Evolutionary conservation across 2,888 invertebrate genomes (phyloP).

Genomic region (Metellina segmentata): DNA sequence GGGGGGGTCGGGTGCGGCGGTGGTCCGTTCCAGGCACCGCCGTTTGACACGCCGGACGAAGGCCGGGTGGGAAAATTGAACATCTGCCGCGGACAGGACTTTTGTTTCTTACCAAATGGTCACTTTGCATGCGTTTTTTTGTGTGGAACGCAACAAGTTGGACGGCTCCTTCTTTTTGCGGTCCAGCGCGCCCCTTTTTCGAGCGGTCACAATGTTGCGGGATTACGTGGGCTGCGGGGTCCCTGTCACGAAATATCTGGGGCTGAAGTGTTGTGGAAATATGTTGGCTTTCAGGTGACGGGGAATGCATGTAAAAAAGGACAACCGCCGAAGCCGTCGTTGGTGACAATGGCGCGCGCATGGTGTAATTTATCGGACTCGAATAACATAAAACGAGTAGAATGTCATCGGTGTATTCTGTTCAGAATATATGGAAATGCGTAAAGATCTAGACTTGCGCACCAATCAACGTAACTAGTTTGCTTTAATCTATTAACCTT

Average conservation of each 20-base stretch:
- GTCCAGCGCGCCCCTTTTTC: neutral
- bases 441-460: too few species aligned
- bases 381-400: too few species aligned
- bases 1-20: constrained; percentile 26
- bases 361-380: too few species aligned
- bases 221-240: neutral
- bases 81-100: constrained; percentile 46
- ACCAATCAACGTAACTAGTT: too few species aligned
- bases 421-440: too few species aligned
- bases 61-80: constrained; percentile 52
- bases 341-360: too few species aligned
- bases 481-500: too few species aligned
- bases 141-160: neutral
- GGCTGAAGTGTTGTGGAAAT: neutral
- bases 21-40: constrained; percentile 42
- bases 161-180: neutral
- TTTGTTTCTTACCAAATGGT: constrained; percentile 46
- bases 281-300: too few species aligned
- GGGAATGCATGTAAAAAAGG: too few species aligned
- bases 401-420: too few species aligned
- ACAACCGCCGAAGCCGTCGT: too few species aligned
- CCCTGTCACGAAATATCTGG: constrained; percentile 44
- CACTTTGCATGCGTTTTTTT: constrained; percentile 54
- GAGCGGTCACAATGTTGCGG: neutral
- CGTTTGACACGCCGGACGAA: constrained; percentile 56